A percentile compares a stretch with the other conserved stretches of the same genome.
Conservation (phyloP, 2,113 vertebrate genomes). For the Muntiacus reevesi region DNA sequence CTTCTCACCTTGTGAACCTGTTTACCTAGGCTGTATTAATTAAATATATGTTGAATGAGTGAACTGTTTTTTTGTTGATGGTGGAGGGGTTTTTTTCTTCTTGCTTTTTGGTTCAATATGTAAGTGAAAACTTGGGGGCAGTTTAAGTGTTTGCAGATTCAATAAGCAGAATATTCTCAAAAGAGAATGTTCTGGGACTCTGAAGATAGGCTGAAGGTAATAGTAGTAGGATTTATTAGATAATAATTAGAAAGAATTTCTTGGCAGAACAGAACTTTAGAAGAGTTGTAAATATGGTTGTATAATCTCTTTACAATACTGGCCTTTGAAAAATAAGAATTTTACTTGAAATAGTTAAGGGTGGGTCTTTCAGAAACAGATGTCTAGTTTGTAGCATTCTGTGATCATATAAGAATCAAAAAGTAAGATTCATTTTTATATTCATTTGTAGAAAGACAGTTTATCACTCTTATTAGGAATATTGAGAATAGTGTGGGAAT, state of each 20-base stretch:
- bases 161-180: not conserved
- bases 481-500: not conserved
- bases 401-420: not conserved
- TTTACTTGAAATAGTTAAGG: not conserved
- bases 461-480: not conserved
- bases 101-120: not conserved
- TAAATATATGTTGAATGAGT: not conserved
- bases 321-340: not conserved
- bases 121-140: not conserved
- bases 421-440: not conserved
- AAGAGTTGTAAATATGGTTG: not conserved
- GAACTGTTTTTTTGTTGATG: not conserved
- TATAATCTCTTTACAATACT: not conserved
- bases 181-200: not conserved
- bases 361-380: not conserved
- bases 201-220: not conserved
- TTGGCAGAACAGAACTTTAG: not conserved
- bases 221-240: not conserved
- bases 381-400: not conserved
- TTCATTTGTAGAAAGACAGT: not conserved
- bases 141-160: slow-evolving; percentile 31
- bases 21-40: not conserved
- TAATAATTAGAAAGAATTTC: slow-evolving; percentile 16
- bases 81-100: not conserved
- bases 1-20: not conserved